These are phyloP conservation scores for Eurytoma californica DNA, from an alignment of 2,888 invertebrate genomes.

Conservation along the genomic window DNA sequence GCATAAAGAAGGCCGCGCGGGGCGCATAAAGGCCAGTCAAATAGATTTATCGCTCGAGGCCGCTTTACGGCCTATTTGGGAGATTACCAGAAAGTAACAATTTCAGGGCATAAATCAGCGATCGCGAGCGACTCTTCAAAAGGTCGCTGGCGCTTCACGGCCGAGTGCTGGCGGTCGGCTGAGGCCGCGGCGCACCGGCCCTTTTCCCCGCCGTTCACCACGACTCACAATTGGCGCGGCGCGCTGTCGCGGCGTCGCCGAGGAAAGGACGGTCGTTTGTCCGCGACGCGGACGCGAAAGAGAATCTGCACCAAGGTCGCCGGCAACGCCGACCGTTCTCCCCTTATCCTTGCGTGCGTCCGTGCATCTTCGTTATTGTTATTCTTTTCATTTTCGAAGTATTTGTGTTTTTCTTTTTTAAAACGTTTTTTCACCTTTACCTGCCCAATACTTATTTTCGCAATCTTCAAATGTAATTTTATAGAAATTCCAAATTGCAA, in stretches of 20 bases:
- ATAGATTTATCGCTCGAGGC: slow-evolving; percentile 41
- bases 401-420: no score
- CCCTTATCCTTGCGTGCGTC: neutral
- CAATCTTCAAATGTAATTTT: no score
- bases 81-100: slow-evolving; percentile 48
- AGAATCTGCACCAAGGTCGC: slow-evolving; percentile 8
- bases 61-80: slow-evolving; percentile 47
- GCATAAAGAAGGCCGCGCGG: slow-evolving; percentile 9
- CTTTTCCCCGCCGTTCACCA: no score
- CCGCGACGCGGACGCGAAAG: slow-evolving; percentile 30
- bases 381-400: no score
- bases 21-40: slow-evolving; percentile 15
- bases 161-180: no score
- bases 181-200: no score
- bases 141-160: slow-evolving; percentile 19
- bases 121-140: slow-evolving; percentile 26
- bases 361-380: no score
- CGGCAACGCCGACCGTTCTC: neutral
- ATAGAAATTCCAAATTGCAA: no score
- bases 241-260: neutral
- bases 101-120: slow-evolving; percentile 51
- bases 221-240: slow-evolving; percentile 10
- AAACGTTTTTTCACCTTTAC: no score
- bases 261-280: slow-evolving; percentile 25
- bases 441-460: no score